A percentile compares a stretch with the other conserved stretches of the same genome.
These are phyloP conservation scores for Oscheius sp. DNA, from an alignment of 1,140 invertebrate species.

Conservation along the genomic window DNA sequence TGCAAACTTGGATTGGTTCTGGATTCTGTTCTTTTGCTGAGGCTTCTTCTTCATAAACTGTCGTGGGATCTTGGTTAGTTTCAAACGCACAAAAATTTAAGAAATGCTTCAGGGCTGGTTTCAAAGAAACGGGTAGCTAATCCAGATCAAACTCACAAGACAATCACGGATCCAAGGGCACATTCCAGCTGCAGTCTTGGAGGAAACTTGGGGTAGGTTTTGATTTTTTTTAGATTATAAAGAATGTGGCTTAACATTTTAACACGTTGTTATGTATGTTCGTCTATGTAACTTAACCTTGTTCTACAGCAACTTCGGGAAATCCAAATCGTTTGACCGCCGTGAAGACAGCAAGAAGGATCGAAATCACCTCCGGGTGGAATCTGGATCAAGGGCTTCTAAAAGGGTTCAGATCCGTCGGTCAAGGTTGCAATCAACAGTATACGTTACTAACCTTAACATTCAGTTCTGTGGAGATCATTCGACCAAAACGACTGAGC, in stretches of 20 bases:
- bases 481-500: constrained; percentile 57
- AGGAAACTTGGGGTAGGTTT: constrained; percentile 45
- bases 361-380: constrained; percentile 58
- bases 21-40: constrained; percentile 56
- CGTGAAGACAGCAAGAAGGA: constrained; percentile 49
- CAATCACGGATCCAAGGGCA: constrained; percentile 48
- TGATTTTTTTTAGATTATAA: background rate
- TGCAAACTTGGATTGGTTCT: constrained; percentile 59
- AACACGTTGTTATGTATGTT: constrained; percentile 6
- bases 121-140: constrained; percentile 39
- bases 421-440: constrained; percentile 47
- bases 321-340: constrained; percentile 56
- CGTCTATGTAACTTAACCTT: background rate
- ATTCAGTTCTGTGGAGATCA: constrained; percentile 58
- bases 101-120: constrained; percentile 26
- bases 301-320: constrained; percentile 44
- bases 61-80: constrained; percentile 46
- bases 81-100: background rate
- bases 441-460: constrained; percentile 4
- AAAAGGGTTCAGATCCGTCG: constrained; percentile 56
- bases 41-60: constrained; percentile 56
- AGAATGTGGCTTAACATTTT: no score
- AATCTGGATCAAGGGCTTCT: constrained; percentile 54
- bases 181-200: constrained; percentile 56
- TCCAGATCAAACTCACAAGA: constrained; percentile 38